phyloP scores from a whole-genome alignment of 2,888 invertebrate genomes.

The Drosophila prolongata region DNA sequence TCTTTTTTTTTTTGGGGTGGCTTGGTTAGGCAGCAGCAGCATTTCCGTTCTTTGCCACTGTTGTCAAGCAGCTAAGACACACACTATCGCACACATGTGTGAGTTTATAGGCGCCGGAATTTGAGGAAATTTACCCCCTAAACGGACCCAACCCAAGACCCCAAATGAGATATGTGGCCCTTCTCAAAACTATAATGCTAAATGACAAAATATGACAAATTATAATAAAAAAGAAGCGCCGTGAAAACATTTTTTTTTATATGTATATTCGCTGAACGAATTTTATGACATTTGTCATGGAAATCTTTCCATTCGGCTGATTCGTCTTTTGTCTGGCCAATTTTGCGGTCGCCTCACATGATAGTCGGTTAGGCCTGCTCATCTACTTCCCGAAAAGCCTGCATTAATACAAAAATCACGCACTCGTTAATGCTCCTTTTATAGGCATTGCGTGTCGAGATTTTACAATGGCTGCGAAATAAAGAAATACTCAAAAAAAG shows the following conservation, averaged over 20 bases:
- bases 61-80: conserved; percentile 67
- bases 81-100: conserved; percentile 50
- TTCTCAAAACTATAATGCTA: conserved; percentile 62
- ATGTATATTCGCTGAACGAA: conserved; percentile 26
- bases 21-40: conserved; percentile 64
- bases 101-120: conserved; percentile 69
- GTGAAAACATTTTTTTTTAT: background rate
- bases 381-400: conserved; percentile 5
- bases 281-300: conserved; percentile 49
- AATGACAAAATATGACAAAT: conserved; percentile 76
- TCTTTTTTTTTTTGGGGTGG: conserved; percentile 20
- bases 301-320: conserved; percentile 35
- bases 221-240: conserved; percentile 49
- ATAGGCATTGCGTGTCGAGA: conserved; percentile 66
- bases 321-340: conserved; percentile 42
- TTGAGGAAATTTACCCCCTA: conserved; percentile 45
- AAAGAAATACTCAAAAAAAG: conserved; percentile 22
- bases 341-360: conserved; percentile 40
- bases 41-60: conserved; percentile 72
- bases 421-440: conserved; percentile 62
- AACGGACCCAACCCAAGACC: conserved; percentile 9
- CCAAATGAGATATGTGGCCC: conserved; percentile 47
- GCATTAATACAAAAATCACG: conserved; percentile 67
- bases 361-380: conserved; percentile 7
- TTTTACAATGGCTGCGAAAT: conserved; percentile 48